Evolutionary conservation across 2,797 vertebrate genomes (phyloP), one percentile per base, ranked within the genome.

Genomic region (Adrianichthys oophorus): DNA sequence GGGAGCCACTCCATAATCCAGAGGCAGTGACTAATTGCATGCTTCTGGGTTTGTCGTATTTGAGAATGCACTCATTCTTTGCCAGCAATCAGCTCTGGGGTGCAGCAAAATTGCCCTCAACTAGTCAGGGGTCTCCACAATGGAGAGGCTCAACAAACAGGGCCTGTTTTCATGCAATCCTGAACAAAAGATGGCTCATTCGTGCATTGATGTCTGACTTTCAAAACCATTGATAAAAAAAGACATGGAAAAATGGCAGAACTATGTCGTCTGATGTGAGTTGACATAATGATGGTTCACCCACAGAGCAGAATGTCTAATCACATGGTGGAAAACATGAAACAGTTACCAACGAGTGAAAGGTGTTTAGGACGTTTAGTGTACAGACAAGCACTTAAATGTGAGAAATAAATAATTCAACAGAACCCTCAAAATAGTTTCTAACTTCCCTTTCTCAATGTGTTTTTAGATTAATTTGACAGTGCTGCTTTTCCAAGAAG

Each of bases 1-100:
- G 56, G 82, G 85, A 84, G 65, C 70, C 58, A 81, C 74, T 85
- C 86, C 70, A 88, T 84, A 84, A 89, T 85, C 83, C 76, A 79
- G 62, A 72, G 74, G 71, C 80, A 76, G 72, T 74, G 80, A 84
- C 84, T 88, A 90, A 89, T 85, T 89, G 72, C 66, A 1, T 72
- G 76, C 86, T 82, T 83, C 79, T 75, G 73, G 74, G 73, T 74
- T 76, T 86, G 85, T 85, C 79, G 70, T 70, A 45, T 84, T 85
- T 73, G 56, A 82, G 70, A 79, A 81, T 51, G 65, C 56, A 54
- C 67, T 59, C 71, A 65, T 83, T 77, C 81, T 80, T 72, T 62
- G 74, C 51, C 62, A 54, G 56, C 73, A 77, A 80, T 86, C 69
- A 79, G 68, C 76, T 84, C 67, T 61, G 47, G 67, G 77, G 65